Evolutionary conservation across 1,140 invertebrate species (phyloP).

Genomic region (Caenorhabditis brenneri): DNA sequence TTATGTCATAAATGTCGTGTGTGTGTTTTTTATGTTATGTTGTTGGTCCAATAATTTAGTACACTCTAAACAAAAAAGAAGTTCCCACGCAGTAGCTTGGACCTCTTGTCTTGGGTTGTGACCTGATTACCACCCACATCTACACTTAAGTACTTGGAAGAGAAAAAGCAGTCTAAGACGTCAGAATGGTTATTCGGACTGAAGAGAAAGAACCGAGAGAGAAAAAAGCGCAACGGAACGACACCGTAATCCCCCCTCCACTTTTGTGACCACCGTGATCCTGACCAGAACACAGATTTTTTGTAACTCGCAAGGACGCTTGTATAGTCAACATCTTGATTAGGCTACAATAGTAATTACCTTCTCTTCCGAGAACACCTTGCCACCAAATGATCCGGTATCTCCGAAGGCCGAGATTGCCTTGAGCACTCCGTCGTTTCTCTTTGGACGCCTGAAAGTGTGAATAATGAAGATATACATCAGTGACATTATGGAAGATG

Average conservation of each 20-base stretch:
- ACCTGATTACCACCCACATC: background rate
- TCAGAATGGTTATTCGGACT: background rate
- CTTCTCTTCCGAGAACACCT: conserved; percentile 12
- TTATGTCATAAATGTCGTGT: background rate
- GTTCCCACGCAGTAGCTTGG: background rate
- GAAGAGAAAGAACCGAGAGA: background rate
- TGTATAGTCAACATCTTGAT: background rate
- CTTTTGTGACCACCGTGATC: background rate
- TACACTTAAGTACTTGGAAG: background rate
- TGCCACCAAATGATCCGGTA: conserved; percentile 45
- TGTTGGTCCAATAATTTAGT: background rate
- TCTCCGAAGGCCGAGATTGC: background rate
- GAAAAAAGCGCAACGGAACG: background rate
- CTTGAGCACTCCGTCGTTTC: background rate
- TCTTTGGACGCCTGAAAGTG: conserved; percentile 12
- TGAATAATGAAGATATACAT: background rate
- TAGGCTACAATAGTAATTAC: background rate
- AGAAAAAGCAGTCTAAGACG: background rate
- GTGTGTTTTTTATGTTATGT: conserved; percentile 14
- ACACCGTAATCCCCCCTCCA: background rate
- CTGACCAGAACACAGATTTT: background rate
- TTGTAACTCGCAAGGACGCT: background rate
- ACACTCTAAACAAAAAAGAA: background rate
- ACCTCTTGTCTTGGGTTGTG: background rate
- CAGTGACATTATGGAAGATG: background rate